Base-by-base conservation (phyloP, 2,113 vertebrate genomes). In the Callipepla californica region DNA sequence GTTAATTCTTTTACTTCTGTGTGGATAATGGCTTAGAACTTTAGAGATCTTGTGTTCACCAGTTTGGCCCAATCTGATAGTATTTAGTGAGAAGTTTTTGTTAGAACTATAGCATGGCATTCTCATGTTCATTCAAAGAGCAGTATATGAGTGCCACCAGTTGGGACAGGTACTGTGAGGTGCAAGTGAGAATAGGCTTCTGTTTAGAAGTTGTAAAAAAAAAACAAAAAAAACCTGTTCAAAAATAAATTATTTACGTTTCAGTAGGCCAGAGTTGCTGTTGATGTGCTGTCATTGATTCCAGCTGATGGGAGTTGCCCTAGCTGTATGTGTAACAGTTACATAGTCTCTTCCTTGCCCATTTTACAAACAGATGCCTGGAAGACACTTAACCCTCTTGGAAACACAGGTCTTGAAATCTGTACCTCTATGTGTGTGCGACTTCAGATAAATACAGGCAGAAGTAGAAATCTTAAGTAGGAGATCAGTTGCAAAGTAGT, bases 51-150 rank as follows among this genome's bases (percentile, higher is more conserved):
- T 92, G 36, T 75, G 90, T 72, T 17, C 80, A 28, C 61, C 57
- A 85, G 68, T 70, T 83, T 81, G 95, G 77, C 93, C 92, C 87
- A 89, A 96, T 95, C 89, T 93, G 85, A 66, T 68, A 76, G 58
- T 80, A 87, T 79, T 89, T 62, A 91, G 19, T 85, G 90, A 84
- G 80, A 59, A 66, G 23, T 11, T 84, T 92, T 90, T 78, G 34
- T 89, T 91, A 68, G 68, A 95, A 76, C 48, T 77, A 58, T 85
- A 45, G 59, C 16, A 16, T 86, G 72, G 68, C 69, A 77, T 89
- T 80, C 48, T 77, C 91, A 18, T 83, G 67, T 94, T 66, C 83
- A 44, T 80, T 4, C 91, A 68, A 62, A 38, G 45, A 66, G 95
- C 34, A 62, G 12, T 55, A 5, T 77, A 28, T 30, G 15, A 22